Evolutionary conservation across 37 sponge, comb jelly and placozoan genomes (phyloP), one percentile per base, ranked within the genome.

Genomic region (Cliona cf. orientalis): DNA sequence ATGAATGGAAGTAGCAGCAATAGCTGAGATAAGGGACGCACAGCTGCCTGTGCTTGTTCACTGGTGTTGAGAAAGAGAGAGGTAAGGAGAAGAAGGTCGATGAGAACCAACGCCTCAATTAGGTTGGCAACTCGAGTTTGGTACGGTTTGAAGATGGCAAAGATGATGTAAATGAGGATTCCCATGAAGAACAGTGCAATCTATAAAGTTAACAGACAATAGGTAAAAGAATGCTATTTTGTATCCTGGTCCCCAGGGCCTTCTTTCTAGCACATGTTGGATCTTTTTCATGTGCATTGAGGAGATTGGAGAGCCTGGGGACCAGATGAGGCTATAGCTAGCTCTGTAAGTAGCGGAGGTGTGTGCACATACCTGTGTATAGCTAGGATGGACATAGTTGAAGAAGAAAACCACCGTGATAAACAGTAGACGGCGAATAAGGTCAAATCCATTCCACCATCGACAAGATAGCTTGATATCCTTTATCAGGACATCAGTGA

Each of bases 101-200:
- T 38, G n/a, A 85, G 62, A 17, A 85, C 60, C 36, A 71, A 14
- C 6, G 79, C 72, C 42, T 85, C 86, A 61, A 85, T 70, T 12
- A 85, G 26, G 46, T 85, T 85, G 37, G 69, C 35, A 23, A 21
- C 21, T n/a, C 33, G 17, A 14, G 60, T 60, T 1, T 64, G 45
- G 39, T 85, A 85, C 5, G 86, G 86, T 70, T 85, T 56, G 12
- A 61, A 19, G 36, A 55, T 23, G 35, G 61, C 56, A 57, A 68
- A 45, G 25, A 70, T 39, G 36, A 29, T 42, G 63, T 78, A 37
- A 5, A 77, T 44, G 26, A 76, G 1, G 66, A 85, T 37, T 12
- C 55, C 46, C 29, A 41, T 42, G 12, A 78, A 21, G 0, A 22
- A 9, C 66, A 65, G 79, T 1, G 49, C 22, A 2, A 77, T 60